phyloP scores from a whole-genome alignment of 2,113 vertebrate genomes.

The Melospiza melodia region DNA sequence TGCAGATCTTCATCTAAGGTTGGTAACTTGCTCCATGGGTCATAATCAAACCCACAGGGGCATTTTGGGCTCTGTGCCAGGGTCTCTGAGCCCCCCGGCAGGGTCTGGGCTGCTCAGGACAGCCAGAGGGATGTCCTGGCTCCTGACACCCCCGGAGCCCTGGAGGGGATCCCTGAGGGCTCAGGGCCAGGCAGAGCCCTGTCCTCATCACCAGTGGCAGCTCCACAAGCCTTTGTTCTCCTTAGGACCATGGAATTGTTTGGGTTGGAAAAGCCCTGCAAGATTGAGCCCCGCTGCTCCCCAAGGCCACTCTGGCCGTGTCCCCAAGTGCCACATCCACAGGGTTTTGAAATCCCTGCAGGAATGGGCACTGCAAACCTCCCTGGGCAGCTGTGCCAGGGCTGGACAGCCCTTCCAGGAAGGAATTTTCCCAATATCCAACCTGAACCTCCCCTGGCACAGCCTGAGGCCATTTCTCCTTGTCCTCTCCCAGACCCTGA shows the following conservation, averaged over 20 bases:
- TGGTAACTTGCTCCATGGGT: too few species aligned
- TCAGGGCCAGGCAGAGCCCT: neutral
- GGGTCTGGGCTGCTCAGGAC: too few species aligned
- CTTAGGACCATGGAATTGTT: rapidly evolving
- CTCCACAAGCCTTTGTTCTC: neutral
- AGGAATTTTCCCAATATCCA: neutral
- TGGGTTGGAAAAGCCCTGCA: neutral
- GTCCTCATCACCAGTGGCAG: rapidly evolving
- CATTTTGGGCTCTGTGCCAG: too few species aligned
- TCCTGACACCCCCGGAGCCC: too few species aligned
- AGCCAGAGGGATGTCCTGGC: too few species aligned
- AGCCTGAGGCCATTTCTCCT: neutral
- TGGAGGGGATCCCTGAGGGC: neutral
- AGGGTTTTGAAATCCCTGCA: neutral
- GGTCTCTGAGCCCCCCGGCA: too few species aligned
- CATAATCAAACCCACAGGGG: too few species aligned
- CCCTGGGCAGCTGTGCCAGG: neutral
- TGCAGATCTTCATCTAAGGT: too few species aligned
- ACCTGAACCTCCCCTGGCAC: rapidly evolving
- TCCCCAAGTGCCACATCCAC: neutral
- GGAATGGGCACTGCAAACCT: neutral
- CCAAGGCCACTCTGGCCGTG: rapidly evolving
- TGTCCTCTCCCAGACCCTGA: neutral
- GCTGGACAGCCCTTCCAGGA: neutral
- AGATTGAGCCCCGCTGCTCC: neutral